Percentiles rank a stretch among this genome's conserved stretches.
These are phyloP conservation scores for Alloplasta piceator DNA, from an alignment of 2,888 invertebrate genomes.

Conservation along the genomic window DNA sequence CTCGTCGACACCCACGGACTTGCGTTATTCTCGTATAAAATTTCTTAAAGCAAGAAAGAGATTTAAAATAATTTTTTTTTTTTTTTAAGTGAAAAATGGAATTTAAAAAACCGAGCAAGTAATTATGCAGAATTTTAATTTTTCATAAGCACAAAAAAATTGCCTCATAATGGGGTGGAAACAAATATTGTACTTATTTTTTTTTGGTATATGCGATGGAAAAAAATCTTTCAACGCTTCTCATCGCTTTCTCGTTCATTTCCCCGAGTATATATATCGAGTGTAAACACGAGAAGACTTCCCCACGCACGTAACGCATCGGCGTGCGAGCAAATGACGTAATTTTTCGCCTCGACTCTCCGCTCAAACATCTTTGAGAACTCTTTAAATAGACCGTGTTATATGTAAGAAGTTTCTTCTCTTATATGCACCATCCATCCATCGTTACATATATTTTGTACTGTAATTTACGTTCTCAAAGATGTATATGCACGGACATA, in stretches of 20 bases:
- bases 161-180: too few relatives aligned
- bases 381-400: constrained; percentile 66
- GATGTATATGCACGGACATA: background rate
- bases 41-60: too few relatives aligned
- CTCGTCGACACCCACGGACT: too few relatives aligned
- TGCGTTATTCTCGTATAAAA: too few relatives aligned
- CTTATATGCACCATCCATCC: constrained; percentile 17
- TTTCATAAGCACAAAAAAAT: too few relatives aligned
- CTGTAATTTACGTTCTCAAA: background rate
- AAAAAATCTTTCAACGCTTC: constrained; percentile 15
- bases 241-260: constrained; percentile 26
- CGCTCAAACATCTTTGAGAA: constrained; percentile 55
- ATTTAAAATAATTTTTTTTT: too few relatives aligned
- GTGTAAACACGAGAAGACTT: constrained; percentile 9
- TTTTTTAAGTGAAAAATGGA: background rate
- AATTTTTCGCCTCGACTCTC: constrained; percentile 52
- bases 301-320: constrained; percentile 46
- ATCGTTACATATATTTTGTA: background rate
- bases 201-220: background rate
- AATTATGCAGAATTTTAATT: too few relatives aligned
- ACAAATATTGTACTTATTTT: too few relatives aligned
- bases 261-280: background rate
- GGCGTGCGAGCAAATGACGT: constrained; percentile 57
- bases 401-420: constrained; percentile 13
- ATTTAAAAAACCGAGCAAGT: background rate